Evolutionary conservation across 2,888 invertebrate genomes (phyloP).

Genomic region (Meteorus cinctellus): DNA sequence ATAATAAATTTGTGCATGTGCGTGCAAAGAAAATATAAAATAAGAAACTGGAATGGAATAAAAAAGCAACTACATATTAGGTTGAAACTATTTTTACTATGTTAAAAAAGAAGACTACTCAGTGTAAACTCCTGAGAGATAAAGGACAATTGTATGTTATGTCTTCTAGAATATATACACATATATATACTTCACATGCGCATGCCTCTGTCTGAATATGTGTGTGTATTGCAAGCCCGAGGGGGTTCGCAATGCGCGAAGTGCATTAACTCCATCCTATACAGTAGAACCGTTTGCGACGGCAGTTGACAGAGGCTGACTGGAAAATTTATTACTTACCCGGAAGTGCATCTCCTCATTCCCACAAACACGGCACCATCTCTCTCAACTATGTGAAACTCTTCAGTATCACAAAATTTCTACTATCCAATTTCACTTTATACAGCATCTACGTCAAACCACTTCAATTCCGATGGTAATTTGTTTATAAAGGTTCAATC

Average conservation of each 20-base stretch:
- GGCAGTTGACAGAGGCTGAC: slow-evolving; percentile 47
- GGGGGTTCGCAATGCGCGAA: slow-evolving; percentile 33
- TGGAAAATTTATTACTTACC: slow-evolving; percentile 51
- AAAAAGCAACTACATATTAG: not conserved
- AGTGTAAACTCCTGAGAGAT: slow-evolving; percentile 1
- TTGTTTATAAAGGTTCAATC: slow-evolving; percentile 5
- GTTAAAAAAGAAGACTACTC: not conserved
- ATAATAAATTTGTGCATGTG: not conserved
- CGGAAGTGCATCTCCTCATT: slow-evolving; percentile 31
- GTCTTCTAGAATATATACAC: not conserved
- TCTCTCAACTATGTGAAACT: not conserved
- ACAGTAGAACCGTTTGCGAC: slow-evolving; percentile 14
- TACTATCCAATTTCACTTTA: not conserved
- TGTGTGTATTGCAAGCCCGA: not conserved
- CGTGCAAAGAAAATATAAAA: not conserved
- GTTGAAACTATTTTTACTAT: slow-evolving; percentile 1
- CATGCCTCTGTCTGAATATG: not conserved
- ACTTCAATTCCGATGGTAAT: not conserved
- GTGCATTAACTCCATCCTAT: slow-evolving; percentile 49
- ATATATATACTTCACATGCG: not conserved
- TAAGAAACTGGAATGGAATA: not conserved
- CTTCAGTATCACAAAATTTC: not conserved
- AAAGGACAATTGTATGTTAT: slow-evolving; percentile 6
- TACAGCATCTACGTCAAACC: not conserved
- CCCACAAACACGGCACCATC: not conserved